Conservation (phyloP, 2,888 invertebrate species). For the Drosophila neutralis region DNA sequence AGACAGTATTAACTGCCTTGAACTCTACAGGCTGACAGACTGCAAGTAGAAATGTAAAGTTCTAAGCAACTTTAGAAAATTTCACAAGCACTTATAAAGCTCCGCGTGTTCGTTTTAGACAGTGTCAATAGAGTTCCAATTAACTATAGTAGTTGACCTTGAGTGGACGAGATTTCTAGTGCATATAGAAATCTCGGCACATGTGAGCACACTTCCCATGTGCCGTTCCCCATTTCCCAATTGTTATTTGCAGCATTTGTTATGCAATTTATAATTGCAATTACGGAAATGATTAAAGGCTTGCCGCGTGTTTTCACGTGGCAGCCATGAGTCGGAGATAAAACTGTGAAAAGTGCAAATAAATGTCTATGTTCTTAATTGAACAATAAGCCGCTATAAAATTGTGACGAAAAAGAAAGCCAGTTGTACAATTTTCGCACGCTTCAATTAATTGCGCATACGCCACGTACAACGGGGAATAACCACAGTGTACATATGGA, state of each 20-base stretch:
- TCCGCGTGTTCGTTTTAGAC: background rate
- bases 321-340: conserved; percentile 18
- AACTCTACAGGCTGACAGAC: conserved; percentile 5
- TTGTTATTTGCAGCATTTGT: conserved; percentile 17
- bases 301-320: conserved; percentile 41
- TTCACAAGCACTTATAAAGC: background rate
- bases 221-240: background rate
- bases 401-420: conserved; percentile 20
- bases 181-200: conserved; percentile 19
- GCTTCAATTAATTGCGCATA: conserved; percentile 61
- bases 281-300: conserved; percentile 48
- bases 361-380: conserved; percentile 46
- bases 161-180: conserved; percentile 7
- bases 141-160: conserved; percentile 32
- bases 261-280: conserved; percentile 38
- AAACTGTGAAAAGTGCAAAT: conserved; percentile 48
- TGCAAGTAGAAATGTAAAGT: background rate
- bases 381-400: conserved; percentile 54
- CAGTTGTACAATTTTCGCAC: conserved; percentile 45
- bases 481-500: background rate
- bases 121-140: conserved; percentile 8
- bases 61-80: background rate
- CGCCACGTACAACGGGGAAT: conserved; percentile 46
- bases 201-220: conserved; percentile 2
- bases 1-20: conserved; percentile 14